Evolutionary conservation across 2,113 vertebrate genomes (phyloP).

Genomic region (Alectura lathami): DNA sequence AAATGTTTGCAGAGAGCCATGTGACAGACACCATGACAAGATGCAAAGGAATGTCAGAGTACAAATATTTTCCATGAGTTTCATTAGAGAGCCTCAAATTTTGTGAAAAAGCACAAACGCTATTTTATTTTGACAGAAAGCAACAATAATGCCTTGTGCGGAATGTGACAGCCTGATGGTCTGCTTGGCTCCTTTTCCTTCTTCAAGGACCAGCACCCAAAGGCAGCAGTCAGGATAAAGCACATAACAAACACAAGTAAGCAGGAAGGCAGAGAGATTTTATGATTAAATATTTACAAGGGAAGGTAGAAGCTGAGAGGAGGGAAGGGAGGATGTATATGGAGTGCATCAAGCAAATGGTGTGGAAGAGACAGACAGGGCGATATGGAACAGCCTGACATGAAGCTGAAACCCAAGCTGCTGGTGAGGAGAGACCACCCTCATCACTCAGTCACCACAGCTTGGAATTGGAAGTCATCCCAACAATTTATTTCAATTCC

Average conservation of each 20-base stretch:
- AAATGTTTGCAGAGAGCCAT: background rate
- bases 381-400: constrained; percentile 1
- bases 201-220: constrained; percentile 1
- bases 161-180: background rate
- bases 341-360: constrained; percentile 37
- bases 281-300: constrained; percentile 44
- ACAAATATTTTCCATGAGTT: background rate
- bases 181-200: constrained; percentile 13
- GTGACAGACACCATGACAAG: background rate
- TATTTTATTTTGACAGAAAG: constrained; percentile 30
- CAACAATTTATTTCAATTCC: constrained; percentile 58
- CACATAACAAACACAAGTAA: background rate
- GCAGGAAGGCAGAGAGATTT: background rate
- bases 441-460: constrained; percentile 44
- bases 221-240: constrained; percentile 20
- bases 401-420: constrained; percentile 49
- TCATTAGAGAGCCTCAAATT: background rate
- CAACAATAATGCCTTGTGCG: background rate
- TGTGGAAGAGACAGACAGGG: constrained; percentile 20
- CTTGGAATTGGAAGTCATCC: constrained; percentile 20
- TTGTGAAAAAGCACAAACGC: background rate
- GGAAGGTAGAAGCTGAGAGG: background rate
- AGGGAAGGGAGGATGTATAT: background rate
- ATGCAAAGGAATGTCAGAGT: background rate
- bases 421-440: constrained; percentile 23